A percentile compares a stretch with the other conserved stretches of the same genome.
phyloP scores from a whole-genome alignment of 2,113 vertebrate species.

The Centropus bengalensis region DNA sequence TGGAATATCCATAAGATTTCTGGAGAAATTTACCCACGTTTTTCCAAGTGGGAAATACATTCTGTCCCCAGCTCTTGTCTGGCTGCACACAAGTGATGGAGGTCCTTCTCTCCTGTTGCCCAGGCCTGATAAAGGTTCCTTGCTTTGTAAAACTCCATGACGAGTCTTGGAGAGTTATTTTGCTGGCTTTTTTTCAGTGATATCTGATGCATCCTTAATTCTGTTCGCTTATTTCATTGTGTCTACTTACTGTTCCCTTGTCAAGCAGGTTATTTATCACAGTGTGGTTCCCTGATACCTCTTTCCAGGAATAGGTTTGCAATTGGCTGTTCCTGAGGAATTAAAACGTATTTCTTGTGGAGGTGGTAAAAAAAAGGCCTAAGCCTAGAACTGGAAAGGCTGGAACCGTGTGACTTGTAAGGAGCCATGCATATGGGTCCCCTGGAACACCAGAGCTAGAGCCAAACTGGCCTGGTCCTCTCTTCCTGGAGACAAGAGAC shows the following conservation, averaged over 20 bases:
- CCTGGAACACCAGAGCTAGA: not conserved
- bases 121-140: no score
- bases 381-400: accelerated
- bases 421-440: not conserved
- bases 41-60: no score
- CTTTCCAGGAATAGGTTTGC: not conserved
- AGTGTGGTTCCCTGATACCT: not conserved
- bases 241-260: not conserved
- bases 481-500: not conserved
- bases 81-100: no score
- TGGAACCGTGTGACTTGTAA: not conserved
- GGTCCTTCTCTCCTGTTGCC: no score
- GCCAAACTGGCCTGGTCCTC: no score
- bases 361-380: not conserved
- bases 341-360: not conserved
- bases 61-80: no score
- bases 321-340: not conserved
- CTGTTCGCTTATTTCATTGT: accelerated
- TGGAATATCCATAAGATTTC: no score
- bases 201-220: not conserved
- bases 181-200: no score
- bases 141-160: no score
- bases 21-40: no score
- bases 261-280: not conserved
- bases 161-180: no score